A percentile compares a stretch with the other conserved stretches of the same genome.
Conservation (phyloP, 2,888 invertebrate species). For the Tetrapedia diversipes region DNA sequence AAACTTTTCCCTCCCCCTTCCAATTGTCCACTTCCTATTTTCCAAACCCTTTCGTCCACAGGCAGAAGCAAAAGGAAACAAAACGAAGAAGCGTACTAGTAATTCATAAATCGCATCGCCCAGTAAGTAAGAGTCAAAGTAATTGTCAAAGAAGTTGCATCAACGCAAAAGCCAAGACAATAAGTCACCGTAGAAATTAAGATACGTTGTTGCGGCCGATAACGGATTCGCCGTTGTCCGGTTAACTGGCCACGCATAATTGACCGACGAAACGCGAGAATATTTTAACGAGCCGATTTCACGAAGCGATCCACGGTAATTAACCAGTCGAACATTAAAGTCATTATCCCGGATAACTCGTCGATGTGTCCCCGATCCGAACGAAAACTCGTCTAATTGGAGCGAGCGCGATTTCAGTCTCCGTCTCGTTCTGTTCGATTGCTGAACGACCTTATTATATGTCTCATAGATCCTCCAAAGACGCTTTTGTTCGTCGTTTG, state of each 20-base stretch:
- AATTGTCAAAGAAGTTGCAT: too few species aligned
- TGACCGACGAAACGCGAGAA: slow-evolving; percentile 60
- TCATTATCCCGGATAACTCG: slow-evolving; percentile 53
- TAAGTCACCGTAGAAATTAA: too few species aligned
- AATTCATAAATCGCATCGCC: too few species aligned
- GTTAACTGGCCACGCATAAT: slow-evolving; percentile 67
- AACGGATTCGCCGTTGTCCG: too few species aligned
- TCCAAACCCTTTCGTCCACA: too few species aligned
- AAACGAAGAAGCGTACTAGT: too few species aligned
- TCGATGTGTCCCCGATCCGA: slow-evolving; percentile 17
- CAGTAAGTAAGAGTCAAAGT: too few species aligned
- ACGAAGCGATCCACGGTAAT: slow-evolving; percentile 66
- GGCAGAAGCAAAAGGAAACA: too few species aligned
- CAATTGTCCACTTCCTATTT: too few species aligned
- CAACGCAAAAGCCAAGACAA: slow-evolving; percentile 41
- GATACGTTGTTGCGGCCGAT: too few species aligned
- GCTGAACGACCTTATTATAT: slow-evolving; percentile 39
- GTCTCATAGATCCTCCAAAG: slow-evolving; percentile 37
- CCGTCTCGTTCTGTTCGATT: background rate
- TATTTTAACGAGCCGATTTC: slow-evolving; percentile 49
- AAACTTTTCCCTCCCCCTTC: too few species aligned
- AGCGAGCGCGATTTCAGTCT: background rate
- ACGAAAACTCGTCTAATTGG: slow-evolving; percentile 8
- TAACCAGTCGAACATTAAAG: slow-evolving; percentile 75
- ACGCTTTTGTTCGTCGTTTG: slow-evolving; percentile 7